Conservation (phyloP, 2,888 invertebrate genomes). For the Chrysotoxum bicinctum region DNA sequence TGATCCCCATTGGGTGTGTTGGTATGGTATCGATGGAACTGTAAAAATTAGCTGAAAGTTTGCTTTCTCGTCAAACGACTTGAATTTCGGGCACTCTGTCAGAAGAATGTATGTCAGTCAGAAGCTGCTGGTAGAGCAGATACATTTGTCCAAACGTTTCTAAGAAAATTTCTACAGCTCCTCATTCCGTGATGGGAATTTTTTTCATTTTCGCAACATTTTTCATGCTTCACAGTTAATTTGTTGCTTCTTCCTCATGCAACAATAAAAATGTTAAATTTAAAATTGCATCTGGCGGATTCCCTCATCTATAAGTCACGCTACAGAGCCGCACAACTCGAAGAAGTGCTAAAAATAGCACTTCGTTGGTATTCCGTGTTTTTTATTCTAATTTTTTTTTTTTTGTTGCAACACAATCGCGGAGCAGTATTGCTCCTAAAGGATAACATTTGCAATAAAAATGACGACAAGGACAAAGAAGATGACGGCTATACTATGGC, state of each 20-base stretch:
- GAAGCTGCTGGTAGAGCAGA: constrained; percentile 4
- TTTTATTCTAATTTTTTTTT: constrained; percentile 14
- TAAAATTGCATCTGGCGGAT: constrained; percentile 34
- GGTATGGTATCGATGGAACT: constrained; percentile 24
- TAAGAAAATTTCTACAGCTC: not conserved
- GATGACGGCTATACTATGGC: not conserved
- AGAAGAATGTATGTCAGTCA: not conserved
- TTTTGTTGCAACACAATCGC: constrained; percentile 44
- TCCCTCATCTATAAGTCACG: constrained; percentile 42
- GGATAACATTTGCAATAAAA: constrained; percentile 70
- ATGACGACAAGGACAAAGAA: constrained; percentile 42
- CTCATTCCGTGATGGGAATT: constrained; percentile 29
- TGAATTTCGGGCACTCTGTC: constrained; percentile 6
- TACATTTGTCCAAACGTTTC: not conserved
- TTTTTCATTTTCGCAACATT: not conserved
- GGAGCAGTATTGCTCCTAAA: constrained; percentile 61
- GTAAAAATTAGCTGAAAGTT: constrained; percentile 59
- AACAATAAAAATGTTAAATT: not conserved
- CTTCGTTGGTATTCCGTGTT: not conserved
- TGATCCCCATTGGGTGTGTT: not conserved
- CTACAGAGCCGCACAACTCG: constrained; percentile 17
- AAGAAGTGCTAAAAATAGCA: constrained; percentile 16
- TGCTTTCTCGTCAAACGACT: constrained; percentile 33
- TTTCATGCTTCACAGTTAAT: constrained; percentile 40
- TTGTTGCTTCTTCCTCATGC: constrained; percentile 30